Evolutionary conservation across 2,797 vertebrate species (phyloP), one percentile per base, ranked within the genome.

Genomic region (Xerus rutilus): DNA sequence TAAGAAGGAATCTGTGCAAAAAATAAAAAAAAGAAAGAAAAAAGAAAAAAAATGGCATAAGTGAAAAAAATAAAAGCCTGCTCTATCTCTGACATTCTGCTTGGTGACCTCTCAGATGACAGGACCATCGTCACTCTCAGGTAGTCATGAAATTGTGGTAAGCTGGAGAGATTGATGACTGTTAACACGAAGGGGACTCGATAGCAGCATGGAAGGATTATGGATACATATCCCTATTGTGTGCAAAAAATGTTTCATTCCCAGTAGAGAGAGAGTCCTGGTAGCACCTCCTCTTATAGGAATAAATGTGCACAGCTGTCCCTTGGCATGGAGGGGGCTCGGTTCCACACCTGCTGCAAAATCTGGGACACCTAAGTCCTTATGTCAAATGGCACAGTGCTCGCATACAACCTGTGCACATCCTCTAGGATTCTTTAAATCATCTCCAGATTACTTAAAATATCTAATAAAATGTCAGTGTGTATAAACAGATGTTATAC

Each of bases 121-220:
- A 12, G 5, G 30, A n/a, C 39, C 5, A 7, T 13, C 6, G 11
- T 28, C 32, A 28, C 3, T 49, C 49, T 57, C 5, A 21, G 57
- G 13, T 0, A 0, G 12, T 10, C 43, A 1, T 5, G 21, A 32
- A n/a, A 28, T 0, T 39, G 49, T 52, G 32, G 39, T 39, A 0
- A 25, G 1, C 20, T 35, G 28, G 32, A 15, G 90, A 49, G 78
- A 69, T 7, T 0, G 3, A 23, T 49, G 57, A 59, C 59, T 6
- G 3, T 43, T 7, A 52, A 20, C 62, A 10, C 49, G 43, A 43
- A 82, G 32, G 25, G 25, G 20, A 72, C n/a, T 25, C 0, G 3
- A 5, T 30, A 21, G 57, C 32, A 17, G 5, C 4, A 7, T 0
- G 12, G 39, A 52, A 81, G n/a, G 32, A 5, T 21, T 18, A 17